These are phyloP conservation scores for Strix aluco DNA, from an alignment of 2,113 vertebrate genomes.

Conservation along the genomic window DNA sequence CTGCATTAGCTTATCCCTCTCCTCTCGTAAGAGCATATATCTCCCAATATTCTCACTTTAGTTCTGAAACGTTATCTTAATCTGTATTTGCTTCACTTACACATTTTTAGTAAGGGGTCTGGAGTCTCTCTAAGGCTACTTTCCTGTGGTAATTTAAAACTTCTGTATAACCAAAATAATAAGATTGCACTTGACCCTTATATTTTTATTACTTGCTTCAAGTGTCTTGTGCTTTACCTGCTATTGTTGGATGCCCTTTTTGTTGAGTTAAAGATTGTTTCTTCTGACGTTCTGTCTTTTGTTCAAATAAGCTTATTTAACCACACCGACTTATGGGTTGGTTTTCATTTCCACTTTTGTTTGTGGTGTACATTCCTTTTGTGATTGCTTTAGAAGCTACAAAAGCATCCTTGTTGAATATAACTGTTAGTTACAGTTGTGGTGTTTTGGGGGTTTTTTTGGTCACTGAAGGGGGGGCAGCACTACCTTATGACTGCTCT, in stretches of 20 bases:
- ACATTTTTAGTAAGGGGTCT: not conserved
- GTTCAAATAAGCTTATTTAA: not conserved
- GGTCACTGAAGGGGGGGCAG: not conserved
- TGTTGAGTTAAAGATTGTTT: not conserved
- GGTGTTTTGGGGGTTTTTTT: not conserved
- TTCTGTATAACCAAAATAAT: not conserved
- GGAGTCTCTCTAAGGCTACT: not conserved
- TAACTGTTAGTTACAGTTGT: not conserved
- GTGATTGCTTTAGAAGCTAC: not conserved
- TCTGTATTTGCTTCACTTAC: not conserved
- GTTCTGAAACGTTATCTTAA: not conserved
- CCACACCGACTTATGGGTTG: not conserved
- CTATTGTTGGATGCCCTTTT: not conserved
- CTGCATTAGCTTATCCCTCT: not conserved
- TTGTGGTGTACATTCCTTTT: not conserved
- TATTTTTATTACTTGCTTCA: not conserved
- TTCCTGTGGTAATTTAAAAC: not conserved
- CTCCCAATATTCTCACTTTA: not conserved
- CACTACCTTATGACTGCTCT: not conserved
- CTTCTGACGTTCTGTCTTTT: not conserved
- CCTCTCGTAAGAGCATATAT: not conserved
- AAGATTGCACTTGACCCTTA: not conserved
- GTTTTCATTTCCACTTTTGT: not conserved
- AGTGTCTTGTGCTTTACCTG: not conserved
- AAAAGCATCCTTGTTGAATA: not conserved